A percentile compares a stretch with the other conserved stretches of the same genome.
These are phyloP conservation scores for Conistra vaccinii DNA, from an alignment of 2,888 invertebrate genomes.

Conservation along the genomic window DNA sequence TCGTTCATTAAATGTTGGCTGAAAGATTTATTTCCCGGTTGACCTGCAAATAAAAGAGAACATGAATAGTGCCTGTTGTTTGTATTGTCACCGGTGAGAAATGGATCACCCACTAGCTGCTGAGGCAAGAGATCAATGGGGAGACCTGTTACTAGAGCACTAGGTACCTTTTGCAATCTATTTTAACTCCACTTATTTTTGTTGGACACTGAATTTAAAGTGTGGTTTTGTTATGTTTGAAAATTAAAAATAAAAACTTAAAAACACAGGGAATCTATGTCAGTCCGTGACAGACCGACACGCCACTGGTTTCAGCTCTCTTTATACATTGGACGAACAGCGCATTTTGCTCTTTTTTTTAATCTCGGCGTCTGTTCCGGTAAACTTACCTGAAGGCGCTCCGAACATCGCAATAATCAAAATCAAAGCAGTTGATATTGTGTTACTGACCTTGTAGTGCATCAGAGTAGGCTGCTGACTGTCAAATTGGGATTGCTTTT, in stretches of 20 bases:
- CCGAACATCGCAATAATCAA: not conserved
- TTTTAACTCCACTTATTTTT: conserved; percentile 26
- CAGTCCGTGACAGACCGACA: not conserved
- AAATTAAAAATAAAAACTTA: not conserved
- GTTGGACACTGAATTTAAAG: not conserved
- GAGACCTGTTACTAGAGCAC: conserved; percentile 31
- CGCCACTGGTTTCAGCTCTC: not conserved
- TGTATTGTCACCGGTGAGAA: conserved; percentile 52
- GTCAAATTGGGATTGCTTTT: not conserved
- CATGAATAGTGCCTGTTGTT: conserved; percentile 49
- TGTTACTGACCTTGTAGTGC: not conserved
- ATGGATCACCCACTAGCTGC: conserved; percentile 48
- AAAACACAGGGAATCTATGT: not conserved
- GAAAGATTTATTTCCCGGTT: conserved; percentile 47
- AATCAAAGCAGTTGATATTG: not conserved
- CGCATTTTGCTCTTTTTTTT: not conserved
- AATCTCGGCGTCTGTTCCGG: not conserved
- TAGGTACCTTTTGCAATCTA: conserved; percentile 8
- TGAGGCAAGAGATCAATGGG: conserved; percentile 49
- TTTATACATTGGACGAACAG: not conserved
- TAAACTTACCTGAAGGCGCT: not conserved
- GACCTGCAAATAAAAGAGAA: conserved; percentile 47
- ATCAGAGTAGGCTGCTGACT: not conserved
- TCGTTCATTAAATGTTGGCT: conserved; percentile 7
- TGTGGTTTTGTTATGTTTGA: not conserved